Conservation (phyloP, 2,888 invertebrate species). For the Dryobotodes eremita region DNA sequence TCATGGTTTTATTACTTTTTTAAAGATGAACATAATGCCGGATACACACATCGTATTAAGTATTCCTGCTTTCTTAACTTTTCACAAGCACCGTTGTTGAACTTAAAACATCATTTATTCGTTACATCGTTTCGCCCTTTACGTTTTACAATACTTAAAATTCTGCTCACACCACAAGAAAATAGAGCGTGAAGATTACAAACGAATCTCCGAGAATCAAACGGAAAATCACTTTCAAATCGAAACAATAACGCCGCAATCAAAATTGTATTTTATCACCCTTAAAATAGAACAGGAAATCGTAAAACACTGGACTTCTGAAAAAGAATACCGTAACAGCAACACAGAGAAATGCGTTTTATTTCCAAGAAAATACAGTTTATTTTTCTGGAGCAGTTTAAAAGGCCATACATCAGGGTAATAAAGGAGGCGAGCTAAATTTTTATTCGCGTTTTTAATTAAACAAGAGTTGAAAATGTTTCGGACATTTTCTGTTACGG, state of each 20-base stretch:
- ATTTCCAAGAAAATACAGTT: constrained; percentile 63
- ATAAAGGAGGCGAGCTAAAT: constrained; percentile 83
- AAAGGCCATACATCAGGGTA: constrained; percentile 85
- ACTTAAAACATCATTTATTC: neutral
- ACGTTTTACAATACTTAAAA: constrained; percentile 22
- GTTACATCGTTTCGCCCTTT: too few species aligned
- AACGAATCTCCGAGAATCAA: constrained; percentile 49
- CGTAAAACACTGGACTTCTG: constrained; percentile 82
- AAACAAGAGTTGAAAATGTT: constrained; percentile 83
- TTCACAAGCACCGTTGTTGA: neutral
- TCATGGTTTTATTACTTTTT: constrained; percentile 37
- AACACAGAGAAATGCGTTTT: constrained; percentile 60
- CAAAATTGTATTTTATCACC: constrained; percentile 85
- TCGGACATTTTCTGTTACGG: constrained; percentile 83
- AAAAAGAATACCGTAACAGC: constrained; percentile 68
- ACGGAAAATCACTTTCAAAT: constrained; percentile 66
- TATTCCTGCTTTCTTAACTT: neutral
- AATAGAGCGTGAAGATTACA: constrained; percentile 51
- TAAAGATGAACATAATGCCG: constrained; percentile 12
- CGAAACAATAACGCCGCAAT: constrained; percentile 76
- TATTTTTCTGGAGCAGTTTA: constrained; percentile 68
- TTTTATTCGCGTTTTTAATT: constrained; percentile 90
- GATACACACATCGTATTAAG: constrained; percentile 3
- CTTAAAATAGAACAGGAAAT: constrained; percentile 87
- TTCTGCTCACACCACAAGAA: constrained; percentile 33